Base-by-base conservation (phyloP, 2,113 vertebrate genomes). In the Labrus mixtus region DNA sequence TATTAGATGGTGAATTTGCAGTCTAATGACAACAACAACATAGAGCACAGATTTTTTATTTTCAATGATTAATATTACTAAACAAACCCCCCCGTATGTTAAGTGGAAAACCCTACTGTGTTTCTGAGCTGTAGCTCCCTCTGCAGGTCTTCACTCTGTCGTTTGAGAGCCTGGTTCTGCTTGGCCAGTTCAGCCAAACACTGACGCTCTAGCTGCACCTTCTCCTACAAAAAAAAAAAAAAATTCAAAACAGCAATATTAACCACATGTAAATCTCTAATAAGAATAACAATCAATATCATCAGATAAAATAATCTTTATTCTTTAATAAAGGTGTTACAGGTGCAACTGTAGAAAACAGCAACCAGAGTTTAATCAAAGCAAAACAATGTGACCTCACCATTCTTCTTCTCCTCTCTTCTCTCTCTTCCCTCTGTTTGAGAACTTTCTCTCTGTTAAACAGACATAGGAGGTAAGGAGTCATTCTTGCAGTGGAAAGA, bases 391-490 rank as follows among this genome's bases (percentile, higher is more conserved):
- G 10, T 10, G 16, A n/a, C 3, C 67, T 76, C 78, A 93, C 93
- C 87, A 53, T 81, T 33, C 74, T 63, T 76, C 10, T 87, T 62
- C 25, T 68, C 56, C 1, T 75, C 57, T 81, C 87, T 68, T 81
- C 62, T 20, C 75, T 81, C 46, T 17, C 87, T 68, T 81, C 62
- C 22, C 75, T 81, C 46, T 17, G 79, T 66, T 62, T 93, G 0
- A 86, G 68, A 53, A 81, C 68, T 60, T 20, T 89, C 69, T 94
- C 93, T 62, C 94, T 94, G 78, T 68, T 48, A 72, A 15, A 68
- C 76, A 16, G 65, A 37, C 73, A 64, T 15, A 84, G 1, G 54
- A 56, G 0, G 3, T 12, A 16, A 43, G 5, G 1, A 33, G 54
- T 36, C n/a, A 20, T 19, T 25, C 3, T 25, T 25, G 25, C 25